These are phyloP conservation scores for Petrocephalus zakoni DNA, from an alignment of 2,113 vertebrate genomes.

Conservation along the genomic window DNA sequence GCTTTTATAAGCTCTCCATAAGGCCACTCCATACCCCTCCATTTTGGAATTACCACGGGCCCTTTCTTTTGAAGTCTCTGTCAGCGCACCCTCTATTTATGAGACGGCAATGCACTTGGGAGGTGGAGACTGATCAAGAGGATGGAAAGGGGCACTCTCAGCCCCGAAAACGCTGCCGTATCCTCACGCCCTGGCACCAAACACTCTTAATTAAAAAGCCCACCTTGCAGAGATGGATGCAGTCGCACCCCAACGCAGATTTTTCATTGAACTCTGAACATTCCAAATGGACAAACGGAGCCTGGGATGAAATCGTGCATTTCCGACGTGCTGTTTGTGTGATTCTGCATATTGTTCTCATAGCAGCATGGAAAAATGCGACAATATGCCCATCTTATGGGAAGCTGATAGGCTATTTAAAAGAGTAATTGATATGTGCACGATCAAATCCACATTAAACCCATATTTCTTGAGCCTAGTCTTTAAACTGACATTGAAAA, in stretches of 20 bases:
- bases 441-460: background rate
- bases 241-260: conserved; percentile 8
- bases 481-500: background rate
- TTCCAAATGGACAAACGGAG: background rate
- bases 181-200: conserved; percentile 70
- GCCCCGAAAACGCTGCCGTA: conserved; percentile 62
- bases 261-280: background rate
- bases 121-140: conserved; percentile 81
- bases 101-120: conserved; percentile 78
- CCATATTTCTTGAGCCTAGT: background rate
- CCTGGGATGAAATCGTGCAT: background rate
- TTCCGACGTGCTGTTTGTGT: background rate
- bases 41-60: conserved; percentile 80
- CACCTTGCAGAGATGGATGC: background rate
- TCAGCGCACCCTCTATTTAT: conserved; percentile 81
- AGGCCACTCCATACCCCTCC: conserved; percentile 79
- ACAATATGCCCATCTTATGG: background rate
- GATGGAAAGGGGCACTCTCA: conserved; percentile 69
- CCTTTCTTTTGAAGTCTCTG: conserved; percentile 82
- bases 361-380: background rate
- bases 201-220: conserved; percentile 53
- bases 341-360: background rate
- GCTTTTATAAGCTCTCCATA: conserved; percentile 75
- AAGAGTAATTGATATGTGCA: background rate
- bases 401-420: background rate